Percentiles rank a stretch among this genome's conserved stretches.
These are phyloP conservation scores for Caiman crocodilus DNA, from an alignment of 2,797 vertebrate genomes.

Conservation along the genomic window DNA sequence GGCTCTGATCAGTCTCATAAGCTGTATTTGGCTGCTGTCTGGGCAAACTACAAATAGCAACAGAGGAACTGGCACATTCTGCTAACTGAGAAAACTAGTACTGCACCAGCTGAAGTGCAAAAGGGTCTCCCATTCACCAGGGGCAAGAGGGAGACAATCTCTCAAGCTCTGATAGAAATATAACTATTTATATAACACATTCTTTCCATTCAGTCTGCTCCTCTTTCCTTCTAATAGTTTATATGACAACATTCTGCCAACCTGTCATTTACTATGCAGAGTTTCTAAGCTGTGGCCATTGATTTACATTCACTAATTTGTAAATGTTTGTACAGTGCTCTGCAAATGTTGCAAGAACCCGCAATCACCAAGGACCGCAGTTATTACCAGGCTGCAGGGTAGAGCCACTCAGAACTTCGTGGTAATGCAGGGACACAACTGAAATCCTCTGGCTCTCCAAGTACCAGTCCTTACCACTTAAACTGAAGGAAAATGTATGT, in stretches of 20 bases:
- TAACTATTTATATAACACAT: not conserved
- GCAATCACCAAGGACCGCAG: not conserved
- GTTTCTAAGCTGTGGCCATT: fast-evolving
- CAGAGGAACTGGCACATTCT: fast-evolving
- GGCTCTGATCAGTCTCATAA: not conserved
- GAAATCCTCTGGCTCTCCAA: not conserved
- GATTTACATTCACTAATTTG: fast-evolving
- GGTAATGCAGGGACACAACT: not conserved
- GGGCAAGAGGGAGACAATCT: not conserved
- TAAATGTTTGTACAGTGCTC: not conserved
- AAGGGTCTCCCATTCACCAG: not conserved
- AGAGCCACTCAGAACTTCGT: not conserved
- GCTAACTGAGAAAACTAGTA: not conserved
- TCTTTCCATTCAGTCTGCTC: not conserved
- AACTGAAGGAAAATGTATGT: not conserved
- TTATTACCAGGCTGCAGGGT: fast-evolving
- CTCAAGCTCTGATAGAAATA: fast-evolving
- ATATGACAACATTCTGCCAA: not conserved
- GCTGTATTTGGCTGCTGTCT: not conserved
- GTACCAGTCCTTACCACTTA: fast-evolving
- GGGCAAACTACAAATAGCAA: not conserved
- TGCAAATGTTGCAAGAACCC: fast-evolving
- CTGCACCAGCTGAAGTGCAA: not conserved
- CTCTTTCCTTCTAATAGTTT: fast-evolving
- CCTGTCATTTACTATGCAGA: not conserved